Base-by-base conservation (phyloP, 2,797 vertebrate species). In the Fundulus diaphanus region DNA sequence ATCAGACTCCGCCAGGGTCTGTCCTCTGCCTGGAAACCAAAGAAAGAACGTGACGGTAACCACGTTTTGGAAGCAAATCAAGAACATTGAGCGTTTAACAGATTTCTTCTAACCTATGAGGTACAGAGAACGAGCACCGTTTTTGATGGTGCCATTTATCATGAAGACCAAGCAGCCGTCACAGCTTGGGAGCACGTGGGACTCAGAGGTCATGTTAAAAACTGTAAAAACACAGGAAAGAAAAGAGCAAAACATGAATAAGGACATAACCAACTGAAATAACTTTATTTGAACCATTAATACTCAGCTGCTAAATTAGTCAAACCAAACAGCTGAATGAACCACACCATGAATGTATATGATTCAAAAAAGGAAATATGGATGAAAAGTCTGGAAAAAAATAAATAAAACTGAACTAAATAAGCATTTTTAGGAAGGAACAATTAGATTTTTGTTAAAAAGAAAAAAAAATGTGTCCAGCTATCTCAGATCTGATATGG, bases 81-180 rank as follows among this genome's bases (percentile, higher is more conserved):
- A 49, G n/a, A 6, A n/a, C 1, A 7, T 16, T 24, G 1, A 51
- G 1, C 7, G 1, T 27, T 20, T 18, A 3, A 11, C 2, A 5
- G 0, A 2, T n/a, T 82, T 16, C 2, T 3, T 68, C 87, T 0
- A 75, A 92, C 89, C 40, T 51, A 87, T 20, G 54, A 92, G 56
- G 37, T 89, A 87, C 8, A 90, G 0, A 1, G 67, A 7, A 0
- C 0, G 77, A n/a, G 7, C 0, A 0, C 0, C 0, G 56, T 81
- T 5, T 11, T 3, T 73, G 15, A 0, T 0, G 0, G 66, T 80
- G 76, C 0, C 31, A 77, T 78, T 82, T 20, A 35, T 0, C 13
- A 0, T 35, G 0, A 86, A 0, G 54, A 74, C 3, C 5, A 78
- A 0, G 3, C 70, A 83, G 46, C 70, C 61, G 0, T 79, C 42